Evolutionary conservation across 2,113 vertebrate genomes (phyloP).

Genomic region (Prionailurus bengalensis): DNA sequence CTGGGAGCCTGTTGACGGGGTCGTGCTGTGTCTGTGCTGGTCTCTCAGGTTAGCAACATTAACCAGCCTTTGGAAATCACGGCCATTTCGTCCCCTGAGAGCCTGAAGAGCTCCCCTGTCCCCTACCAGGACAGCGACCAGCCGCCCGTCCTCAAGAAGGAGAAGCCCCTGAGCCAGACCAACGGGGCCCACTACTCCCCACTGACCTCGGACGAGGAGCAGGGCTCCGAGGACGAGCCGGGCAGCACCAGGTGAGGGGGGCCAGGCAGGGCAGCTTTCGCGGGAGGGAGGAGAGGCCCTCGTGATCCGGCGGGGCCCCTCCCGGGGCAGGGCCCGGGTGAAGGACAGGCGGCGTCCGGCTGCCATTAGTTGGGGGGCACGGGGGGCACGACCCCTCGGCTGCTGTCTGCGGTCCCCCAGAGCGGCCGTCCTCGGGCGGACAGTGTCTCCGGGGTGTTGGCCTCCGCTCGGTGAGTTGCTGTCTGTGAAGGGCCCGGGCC

Average conservation of each 20-base stretch:
- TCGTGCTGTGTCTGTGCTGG: slow-evolving; percentile 14
- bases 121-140: slow-evolving; percentile 95
- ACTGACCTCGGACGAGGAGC: slow-evolving; percentile 90
- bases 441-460: neutral
- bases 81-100: slow-evolving; percentile 99
- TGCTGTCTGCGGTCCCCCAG: accelerated
- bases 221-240: slow-evolving; percentile 89
- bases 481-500: neutral
- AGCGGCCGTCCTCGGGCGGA: neutral
- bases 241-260: slow-evolving; percentile 86
- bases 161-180: slow-evolving; percentile 91
- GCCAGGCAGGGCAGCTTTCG: accelerated
- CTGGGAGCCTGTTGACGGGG: neutral
- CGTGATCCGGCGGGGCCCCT: neutral
- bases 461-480: neutral
- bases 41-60: slow-evolving; percentile 96
- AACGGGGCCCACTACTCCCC: slow-evolving; percentile 91
- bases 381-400: no score
- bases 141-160: slow-evolving; percentile 96
- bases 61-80: slow-evolving; percentile 99
- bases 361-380: neutral
- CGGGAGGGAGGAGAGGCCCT: neutral
- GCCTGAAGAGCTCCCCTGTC: slow-evolving; percentile 93
- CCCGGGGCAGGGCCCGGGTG: accelerated
- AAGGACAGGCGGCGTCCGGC: neutral